phyloP scores from a whole-genome alignment of 92 coral and sea anemone species.

The Chrysogorgia sp. region DNA sequence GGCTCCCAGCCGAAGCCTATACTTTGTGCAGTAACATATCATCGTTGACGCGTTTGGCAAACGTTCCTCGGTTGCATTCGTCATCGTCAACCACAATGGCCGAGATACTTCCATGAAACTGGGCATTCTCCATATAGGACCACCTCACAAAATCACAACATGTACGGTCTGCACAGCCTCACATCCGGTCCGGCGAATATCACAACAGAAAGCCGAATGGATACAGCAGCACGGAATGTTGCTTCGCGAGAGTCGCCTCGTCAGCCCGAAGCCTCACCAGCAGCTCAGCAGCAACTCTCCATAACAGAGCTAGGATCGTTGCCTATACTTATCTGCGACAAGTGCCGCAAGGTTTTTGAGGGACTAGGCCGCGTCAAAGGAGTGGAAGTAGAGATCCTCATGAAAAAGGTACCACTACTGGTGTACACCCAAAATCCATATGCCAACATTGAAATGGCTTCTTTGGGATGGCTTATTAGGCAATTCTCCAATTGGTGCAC shows the following conservation, averaged over 20 bases:
- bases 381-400: not conserved
- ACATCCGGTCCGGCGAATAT: too few relatives aligned
- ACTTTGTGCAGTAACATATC: not conserved
- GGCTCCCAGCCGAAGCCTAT: not conserved
- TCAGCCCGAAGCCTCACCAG: too few relatives aligned
- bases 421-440: not conserved
- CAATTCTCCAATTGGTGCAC: too few relatives aligned
- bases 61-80: not conserved
- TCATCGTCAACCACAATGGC: not conserved
- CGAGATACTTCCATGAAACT: not conserved
- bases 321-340: not conserved
- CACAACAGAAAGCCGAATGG: too few relatives aligned
- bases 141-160: not conserved
- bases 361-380: not conserved
- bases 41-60: not conserved
- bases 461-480: too few relatives aligned
- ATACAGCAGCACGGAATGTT: too few relatives aligned
- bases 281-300: not conserved
- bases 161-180: too few relatives aligned
- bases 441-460: too few relatives aligned
- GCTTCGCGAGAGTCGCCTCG: too few relatives aligned
- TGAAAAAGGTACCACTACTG: not conserved
- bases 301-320: too few relatives aligned
- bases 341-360: not conserved
- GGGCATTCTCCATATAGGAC: not conserved